These are phyloP conservation scores for Drosophila serrata DNA, from an alignment of 1,140 invertebrate genomes.

Conservation along the genomic window DNA sequence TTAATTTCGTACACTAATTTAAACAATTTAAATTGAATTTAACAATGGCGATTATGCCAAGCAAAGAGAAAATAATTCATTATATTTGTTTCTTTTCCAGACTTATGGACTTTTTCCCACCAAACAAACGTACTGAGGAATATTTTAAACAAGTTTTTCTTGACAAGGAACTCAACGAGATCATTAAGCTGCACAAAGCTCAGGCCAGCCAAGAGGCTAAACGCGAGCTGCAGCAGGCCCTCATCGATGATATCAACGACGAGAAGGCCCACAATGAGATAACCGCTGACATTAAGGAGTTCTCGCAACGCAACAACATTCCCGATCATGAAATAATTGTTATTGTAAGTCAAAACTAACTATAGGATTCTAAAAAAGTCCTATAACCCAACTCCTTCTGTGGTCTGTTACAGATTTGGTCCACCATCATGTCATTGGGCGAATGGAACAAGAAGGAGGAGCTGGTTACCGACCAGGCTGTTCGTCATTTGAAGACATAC, in stretches of 20 bases:
- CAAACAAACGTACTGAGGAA: conserved; percentile 96
- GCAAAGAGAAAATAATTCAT: background rate
- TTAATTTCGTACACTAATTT: conserved; percentile 71
- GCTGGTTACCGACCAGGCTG: conserved; percentile 96
- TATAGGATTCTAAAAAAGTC: background rate
- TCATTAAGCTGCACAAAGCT: conserved; percentile 95
- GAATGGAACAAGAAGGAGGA: conserved; percentile 99
- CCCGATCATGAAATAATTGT: conserved; percentile 95
- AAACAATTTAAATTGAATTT: no score
- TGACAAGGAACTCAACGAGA: conserved; percentile 93
- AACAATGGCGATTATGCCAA: background rate
- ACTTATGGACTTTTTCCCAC: conserved; percentile 96
- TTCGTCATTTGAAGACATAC: conserved; percentile 95
- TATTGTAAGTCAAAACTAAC: conserved; percentile 87
- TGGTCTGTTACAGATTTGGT: conserved; percentile 91
- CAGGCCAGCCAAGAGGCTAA: conserved; percentile 95
- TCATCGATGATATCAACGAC: conserved; percentile 93
- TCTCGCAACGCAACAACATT: conserved; percentile 92
- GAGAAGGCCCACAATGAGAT: conserved; percentile 93
- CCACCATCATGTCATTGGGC: conserved; percentile 95
- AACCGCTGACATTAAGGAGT: conserved; percentile 93
- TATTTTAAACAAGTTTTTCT: conserved; percentile 94
- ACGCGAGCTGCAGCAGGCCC: conserved; percentile 90
- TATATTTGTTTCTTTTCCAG: conserved; percentile 85
- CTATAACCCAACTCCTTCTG: background rate